Conservation (phyloP, 2,113 vertebrate species). For the Alligator mississippiensis region DNA sequence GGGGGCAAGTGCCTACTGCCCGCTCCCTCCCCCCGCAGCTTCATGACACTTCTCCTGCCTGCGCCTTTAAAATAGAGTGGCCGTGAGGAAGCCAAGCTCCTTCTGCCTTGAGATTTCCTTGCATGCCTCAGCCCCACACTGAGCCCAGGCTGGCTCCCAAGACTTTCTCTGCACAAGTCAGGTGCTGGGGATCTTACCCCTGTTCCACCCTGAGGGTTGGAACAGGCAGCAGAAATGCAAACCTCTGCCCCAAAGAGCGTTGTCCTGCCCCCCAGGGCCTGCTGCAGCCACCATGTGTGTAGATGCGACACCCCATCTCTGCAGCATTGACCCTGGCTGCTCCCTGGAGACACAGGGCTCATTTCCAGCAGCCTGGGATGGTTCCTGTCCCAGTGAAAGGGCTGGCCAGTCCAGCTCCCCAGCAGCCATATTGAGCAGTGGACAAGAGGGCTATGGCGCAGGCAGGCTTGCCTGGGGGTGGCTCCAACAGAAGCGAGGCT, state of each 20-base stretch:
- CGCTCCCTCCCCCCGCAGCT: conserved; percentile 49
- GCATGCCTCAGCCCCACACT: conserved; percentile 44
- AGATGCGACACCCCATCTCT: too few species aligned
- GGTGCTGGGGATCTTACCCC: conserved; percentile 34
- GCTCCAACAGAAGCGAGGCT: conserved; percentile 48
- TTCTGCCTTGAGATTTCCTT: conserved; percentile 53
- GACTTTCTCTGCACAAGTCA: conserved; percentile 28
- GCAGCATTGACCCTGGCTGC: conserved; percentile 1
- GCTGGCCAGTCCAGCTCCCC: conserved; percentile 33
- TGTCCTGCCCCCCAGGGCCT: too few species aligned
- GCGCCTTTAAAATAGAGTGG: conserved; percentile 25
- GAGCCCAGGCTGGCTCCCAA: conserved; percentile 49
- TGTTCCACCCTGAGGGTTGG: conserved; percentile 47
- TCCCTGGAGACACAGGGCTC: conserved; percentile 45
- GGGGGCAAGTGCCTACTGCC: conserved; percentile 2
- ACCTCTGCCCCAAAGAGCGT: conserved; percentile 39
- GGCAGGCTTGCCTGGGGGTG: conserved; percentile 55
- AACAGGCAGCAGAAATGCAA: conserved; percentile 66
- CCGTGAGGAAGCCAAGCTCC: conserved; percentile 55
- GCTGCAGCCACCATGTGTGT: too few species aligned
- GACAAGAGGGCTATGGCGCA: conserved; percentile 29
- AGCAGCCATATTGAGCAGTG: conserved; percentile 15
- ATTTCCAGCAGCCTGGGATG: conserved; percentile 47
- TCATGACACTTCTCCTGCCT: neutral
- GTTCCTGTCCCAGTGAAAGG: conserved; percentile 23